A percentile compares a stretch with the other conserved stretches of the same genome.
phyloP scores from a whole-genome alignment of 2,888 invertebrate species.

The Hypolimnas misippus region DNA sequence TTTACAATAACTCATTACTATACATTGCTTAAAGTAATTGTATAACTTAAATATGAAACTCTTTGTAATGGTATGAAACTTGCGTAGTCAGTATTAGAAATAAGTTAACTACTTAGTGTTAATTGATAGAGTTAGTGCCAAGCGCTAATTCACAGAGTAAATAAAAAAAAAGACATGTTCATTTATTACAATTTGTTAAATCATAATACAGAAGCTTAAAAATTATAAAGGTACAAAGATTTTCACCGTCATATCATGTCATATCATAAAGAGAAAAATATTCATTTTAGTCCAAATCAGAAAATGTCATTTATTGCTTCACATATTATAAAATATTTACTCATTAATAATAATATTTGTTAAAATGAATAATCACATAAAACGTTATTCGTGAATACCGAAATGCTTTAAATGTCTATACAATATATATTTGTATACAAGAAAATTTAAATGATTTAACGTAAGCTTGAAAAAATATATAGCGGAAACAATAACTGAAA shows the following conservation, averaged over 20 bases:
- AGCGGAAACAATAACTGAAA: background rate
- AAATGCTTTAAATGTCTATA: slow-evolving; percentile 39
- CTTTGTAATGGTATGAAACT: slow-evolving; percentile 40
- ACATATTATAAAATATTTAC: slow-evolving; percentile 25
- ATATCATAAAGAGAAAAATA: slow-evolving; percentile 57
- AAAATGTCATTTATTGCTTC: slow-evolving; percentile 21
- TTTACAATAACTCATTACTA: slow-evolving; percentile 34
- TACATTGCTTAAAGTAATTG: slow-evolving; percentile 57
- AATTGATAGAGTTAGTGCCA: slow-evolving; percentile 40
- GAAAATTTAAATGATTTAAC: background rate
- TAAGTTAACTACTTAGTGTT: slow-evolving; percentile 30
- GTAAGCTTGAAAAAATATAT: slow-evolving; percentile 1
- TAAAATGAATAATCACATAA: slow-evolving; percentile 22
- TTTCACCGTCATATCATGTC: slow-evolving; percentile 80
- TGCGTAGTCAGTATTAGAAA: slow-evolving; percentile 38
- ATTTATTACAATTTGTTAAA: slow-evolving; percentile 12
- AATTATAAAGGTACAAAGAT: slow-evolving; percentile 65
- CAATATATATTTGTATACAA: slow-evolving; percentile 25
- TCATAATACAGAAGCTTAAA: slow-evolving; percentile 19
- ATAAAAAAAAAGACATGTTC: slow-evolving; percentile 9
- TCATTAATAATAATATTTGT: slow-evolving; percentile 19
- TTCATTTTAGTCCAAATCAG: slow-evolving; percentile 21
- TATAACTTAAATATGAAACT: slow-evolving; percentile 48
- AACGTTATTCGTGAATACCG: slow-evolving; percentile 30
- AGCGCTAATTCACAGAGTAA: slow-evolving; percentile 39